A percentile compares a stretch with the other conserved stretches of the same genome.
phyloP scores from a whole-genome alignment of 2,113 vertebrate genomes.

The Sturnira hondurensis region DNA sequence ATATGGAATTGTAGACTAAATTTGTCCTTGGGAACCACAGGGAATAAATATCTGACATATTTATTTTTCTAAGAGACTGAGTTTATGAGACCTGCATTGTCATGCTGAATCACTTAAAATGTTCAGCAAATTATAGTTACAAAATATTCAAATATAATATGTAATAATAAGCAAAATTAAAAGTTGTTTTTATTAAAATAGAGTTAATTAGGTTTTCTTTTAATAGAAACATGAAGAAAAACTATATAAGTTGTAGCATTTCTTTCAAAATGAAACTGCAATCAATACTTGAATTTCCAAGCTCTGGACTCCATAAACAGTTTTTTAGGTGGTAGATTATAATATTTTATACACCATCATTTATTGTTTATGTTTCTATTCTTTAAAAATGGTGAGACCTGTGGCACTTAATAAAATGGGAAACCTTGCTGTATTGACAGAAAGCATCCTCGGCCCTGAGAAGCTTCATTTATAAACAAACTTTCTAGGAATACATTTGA shows the following conservation, averaged over 20 bases:
- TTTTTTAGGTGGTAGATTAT: conserved; percentile 73
- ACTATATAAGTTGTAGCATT: conserved; percentile 83
- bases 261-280: conserved; percentile 81
- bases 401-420: conserved; percentile 49
- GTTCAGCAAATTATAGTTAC: background rate
- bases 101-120: background rate
- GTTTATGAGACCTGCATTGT: background rate
- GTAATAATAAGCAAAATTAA: background rate
- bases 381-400: conserved; percentile 44
- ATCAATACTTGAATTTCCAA: conserved; percentile 81
- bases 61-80: background rate
- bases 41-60: background rate
- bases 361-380: conserved; percentile 54
- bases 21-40: background rate
- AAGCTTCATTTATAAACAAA: conserved; percentile 65
- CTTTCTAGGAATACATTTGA: conserved; percentile 55
- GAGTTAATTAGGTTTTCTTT: conserved; percentile 87
- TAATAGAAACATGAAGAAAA: conserved; percentile 88
- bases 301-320: conserved; percentile 65
- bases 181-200: background rate
- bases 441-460: background rate
- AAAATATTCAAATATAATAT: background rate
- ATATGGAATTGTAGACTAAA: background rate
- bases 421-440: conserved; percentile 44
- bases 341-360: conserved; percentile 58